Conservation (phyloP, 1,140 invertebrate genomes). For the Zaprionus africanus region DNA sequence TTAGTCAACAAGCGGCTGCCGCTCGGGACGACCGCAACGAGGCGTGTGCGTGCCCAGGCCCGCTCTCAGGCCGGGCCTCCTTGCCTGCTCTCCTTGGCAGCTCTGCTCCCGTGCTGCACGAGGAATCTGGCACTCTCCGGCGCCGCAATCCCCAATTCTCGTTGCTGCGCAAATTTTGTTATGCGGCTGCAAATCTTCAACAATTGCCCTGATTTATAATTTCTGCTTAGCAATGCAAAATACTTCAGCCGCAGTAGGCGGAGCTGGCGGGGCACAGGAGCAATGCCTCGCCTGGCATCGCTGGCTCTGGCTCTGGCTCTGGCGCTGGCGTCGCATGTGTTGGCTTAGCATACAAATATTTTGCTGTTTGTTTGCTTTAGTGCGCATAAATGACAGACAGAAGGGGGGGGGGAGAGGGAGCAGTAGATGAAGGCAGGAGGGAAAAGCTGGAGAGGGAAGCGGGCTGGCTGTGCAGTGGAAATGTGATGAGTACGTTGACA, state of each 20-base stretch:
- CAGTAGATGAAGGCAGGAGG: background rate
- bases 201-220: conserved; percentile 83
- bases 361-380: conserved; percentile 81
- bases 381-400: conserved; percentile 68
- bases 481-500: conserved; percentile 78
- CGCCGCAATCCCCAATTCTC: conserved; percentile 11
- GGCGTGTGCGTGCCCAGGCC: conserved; percentile 25
- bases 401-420: conserved; percentile 18
- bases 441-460: background rate
- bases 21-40: conserved; percentile 28
- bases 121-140: too few relatives aligned
- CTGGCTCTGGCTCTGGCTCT: too few relatives aligned
- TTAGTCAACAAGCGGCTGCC: conserved; percentile 32
- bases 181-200: conserved; percentile 82
- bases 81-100: background rate
- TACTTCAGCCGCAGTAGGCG: conserved; percentile 75
- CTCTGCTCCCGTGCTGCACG: too few relatives aligned
- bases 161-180: conserved; percentile 66
- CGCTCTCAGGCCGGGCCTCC: background rate
- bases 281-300: too few relatives aligned
- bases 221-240: conserved; percentile 83
- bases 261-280: background rate
- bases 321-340: conserved; percentile 66
- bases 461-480: conserved; percentile 34
- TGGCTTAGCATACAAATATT: conserved; percentile 83